phyloP scores from a whole-genome alignment of 2,797 vertebrate genomes.

The Eulemur coronatus region DNA sequence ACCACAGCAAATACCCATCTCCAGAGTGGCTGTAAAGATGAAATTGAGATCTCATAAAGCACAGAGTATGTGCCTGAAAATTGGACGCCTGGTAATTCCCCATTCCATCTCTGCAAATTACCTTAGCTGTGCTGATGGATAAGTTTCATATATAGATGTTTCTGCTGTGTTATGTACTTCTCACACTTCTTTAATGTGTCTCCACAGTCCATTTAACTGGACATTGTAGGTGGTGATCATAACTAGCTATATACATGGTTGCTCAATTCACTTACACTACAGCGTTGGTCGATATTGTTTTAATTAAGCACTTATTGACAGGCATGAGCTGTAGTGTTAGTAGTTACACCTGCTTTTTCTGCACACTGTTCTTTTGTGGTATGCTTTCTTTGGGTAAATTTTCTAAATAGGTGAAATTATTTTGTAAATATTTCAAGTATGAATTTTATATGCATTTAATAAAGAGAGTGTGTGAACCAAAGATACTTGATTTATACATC shows the following conservation, averaged over 20 bases:
- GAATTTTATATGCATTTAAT: neutral
- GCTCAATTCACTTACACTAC: neutral
- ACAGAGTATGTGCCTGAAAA: neutral
- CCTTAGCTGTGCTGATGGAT: neutral
- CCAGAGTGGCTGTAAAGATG: neutral
- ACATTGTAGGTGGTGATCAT: neutral
- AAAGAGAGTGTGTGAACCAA: neutral
- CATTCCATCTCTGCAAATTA: neutral
- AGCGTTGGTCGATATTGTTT: neutral
- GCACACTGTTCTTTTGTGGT: neutral
- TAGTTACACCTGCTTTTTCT: neutral
- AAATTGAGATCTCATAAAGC: neutral
- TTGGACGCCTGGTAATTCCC: neutral
- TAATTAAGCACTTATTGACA: neutral
- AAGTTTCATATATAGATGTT: neutral
- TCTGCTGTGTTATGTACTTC: neutral
- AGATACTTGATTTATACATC: neutral
- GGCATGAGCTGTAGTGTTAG: neutral
- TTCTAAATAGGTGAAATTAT: neutral
- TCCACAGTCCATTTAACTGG: neutral
- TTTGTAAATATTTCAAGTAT: conserved; percentile 10
- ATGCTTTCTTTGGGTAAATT: neutral
- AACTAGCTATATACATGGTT: neutral
- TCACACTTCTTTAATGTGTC: neutral
- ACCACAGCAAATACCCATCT: neutral